Evolutionary conservation across 1,140 invertebrate genomes (phyloP), one percentile per base, ranked within the genome.

Genomic region (Drosophila sechellia): DNA sequence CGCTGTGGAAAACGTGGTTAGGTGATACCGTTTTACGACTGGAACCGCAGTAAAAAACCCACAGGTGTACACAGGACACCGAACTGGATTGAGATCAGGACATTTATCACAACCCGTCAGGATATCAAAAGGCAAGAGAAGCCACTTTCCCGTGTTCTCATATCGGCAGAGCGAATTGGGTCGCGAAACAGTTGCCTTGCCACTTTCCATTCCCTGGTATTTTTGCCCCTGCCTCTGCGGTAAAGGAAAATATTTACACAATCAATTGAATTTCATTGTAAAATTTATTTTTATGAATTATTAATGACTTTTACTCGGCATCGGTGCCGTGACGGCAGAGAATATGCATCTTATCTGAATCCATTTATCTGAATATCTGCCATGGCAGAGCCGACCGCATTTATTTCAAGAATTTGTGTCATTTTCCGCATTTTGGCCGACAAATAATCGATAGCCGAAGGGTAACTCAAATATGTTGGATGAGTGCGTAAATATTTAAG

Each of bases 261-360:
- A 81, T 87, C 83, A 87, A 87, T 87, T 87, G 79, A 83, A 83
- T 87, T 86, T 86, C 73, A 87, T 87, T 87, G 83, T 77, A 69
- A 79, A 80, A 63, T 76, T 46, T 87, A 56, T 79, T 73, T 87
- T 87, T 69, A 83, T 83, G 76, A 87, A 87, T 87, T 87, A 87
- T 87, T 87, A 83, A 87, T 87, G 83, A 73, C 64, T 76, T 69
- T 46, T 63, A 63, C 54, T 40, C 48, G 69, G 49, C 40, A 15
- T 11, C 35, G 45, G 3, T 17, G 43, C 15, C 39, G 35, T 35
- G 35, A 5, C 27, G 22, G 34, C 20, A 11, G 50, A 48, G 52
- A 34, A 45, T 56, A 46, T 65, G 49, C 46, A 31, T 52, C 56
- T 69, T 77, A 55, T 60, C 63, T 39, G 39, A 54, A 77, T 56